These are phyloP conservation scores for Ailurus styani DNA, from an alignment of 2,113 vertebrate species.

Conservation along the genomic window DNA sequence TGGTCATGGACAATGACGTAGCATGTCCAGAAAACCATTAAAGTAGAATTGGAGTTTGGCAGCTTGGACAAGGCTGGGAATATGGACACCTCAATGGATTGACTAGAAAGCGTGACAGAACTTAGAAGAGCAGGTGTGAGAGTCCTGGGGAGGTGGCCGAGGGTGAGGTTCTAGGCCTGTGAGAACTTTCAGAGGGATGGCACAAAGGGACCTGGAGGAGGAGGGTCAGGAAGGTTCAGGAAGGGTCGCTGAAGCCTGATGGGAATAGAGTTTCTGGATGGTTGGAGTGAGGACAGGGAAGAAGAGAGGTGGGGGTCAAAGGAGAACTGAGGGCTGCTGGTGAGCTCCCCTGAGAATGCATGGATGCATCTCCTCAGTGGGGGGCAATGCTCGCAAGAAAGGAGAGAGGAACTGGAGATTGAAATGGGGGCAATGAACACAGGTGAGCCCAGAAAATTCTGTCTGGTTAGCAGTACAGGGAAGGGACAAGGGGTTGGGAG, in stretches of 20 bases:
- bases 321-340: neutral
- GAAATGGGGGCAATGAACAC: neutral
- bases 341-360: neutral
- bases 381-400: neutral
- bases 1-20: neutral
- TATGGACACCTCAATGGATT: neutral
- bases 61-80: neutral
- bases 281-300: neutral
- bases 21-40: neutral
- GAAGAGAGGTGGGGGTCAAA: neutral
- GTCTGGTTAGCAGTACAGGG: neutral
- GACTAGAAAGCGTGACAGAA: neutral
- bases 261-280: neutral
- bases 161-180: neutral
- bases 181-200: neutral
- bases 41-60: neutral
- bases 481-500: neutral
- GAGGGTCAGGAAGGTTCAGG: neutral
- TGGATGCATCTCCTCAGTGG: rapidly evolving
- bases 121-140: neutral
- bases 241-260: neutral
- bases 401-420: neutral
- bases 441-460: neutral
- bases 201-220: neutral
- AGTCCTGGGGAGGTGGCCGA: neutral